Percentiles rank a stretch among this genome's conserved stretches.
phyloP scores from a whole-genome alignment of 2,113 vertebrate genomes.

The Mus pahari region DNA sequence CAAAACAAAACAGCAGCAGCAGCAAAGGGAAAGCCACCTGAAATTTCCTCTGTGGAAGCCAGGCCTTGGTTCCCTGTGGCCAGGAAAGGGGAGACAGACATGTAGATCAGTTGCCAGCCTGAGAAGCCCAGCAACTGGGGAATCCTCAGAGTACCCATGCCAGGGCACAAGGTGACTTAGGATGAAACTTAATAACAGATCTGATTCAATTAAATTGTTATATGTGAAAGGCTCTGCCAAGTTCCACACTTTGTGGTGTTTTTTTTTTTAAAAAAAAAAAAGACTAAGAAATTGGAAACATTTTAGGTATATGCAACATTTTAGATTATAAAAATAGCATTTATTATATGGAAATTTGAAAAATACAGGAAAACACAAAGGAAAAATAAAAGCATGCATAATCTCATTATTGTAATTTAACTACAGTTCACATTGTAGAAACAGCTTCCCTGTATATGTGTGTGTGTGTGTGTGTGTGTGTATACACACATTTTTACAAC shows the following conservation, averaged over 20 bases:
- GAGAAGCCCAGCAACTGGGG: background rate
- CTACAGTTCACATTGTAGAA: constrained; percentile 48
- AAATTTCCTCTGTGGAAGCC: background rate
- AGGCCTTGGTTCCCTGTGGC: background rate
- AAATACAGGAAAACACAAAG: constrained; percentile 55
- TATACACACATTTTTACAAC: background rate
- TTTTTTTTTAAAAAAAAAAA: background rate
- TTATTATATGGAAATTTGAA: constrained; percentile 63
- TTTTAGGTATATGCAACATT: constrained; percentile 19
- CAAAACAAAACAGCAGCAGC: too few species aligned
- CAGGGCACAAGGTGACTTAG: background rate
- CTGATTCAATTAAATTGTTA: constrained; percentile 49
- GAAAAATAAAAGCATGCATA: constrained; percentile 60
- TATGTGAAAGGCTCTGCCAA: background rate
- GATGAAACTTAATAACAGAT: background rate
- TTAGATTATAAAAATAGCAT: constrained; percentile 51
- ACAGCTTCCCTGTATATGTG: background rate
- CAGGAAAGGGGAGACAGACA: background rate
- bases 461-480: too few species aligned
- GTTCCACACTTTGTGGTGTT: background rate
- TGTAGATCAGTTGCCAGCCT: background rate
- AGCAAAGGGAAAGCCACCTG: background rate
- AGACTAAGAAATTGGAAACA: constrained; percentile 12
- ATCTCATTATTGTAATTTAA: background rate
- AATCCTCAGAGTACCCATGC: background rate